phyloP scores from a whole-genome alignment of 2,797 vertebrate species.

The Cyclura pinguis region DNA sequence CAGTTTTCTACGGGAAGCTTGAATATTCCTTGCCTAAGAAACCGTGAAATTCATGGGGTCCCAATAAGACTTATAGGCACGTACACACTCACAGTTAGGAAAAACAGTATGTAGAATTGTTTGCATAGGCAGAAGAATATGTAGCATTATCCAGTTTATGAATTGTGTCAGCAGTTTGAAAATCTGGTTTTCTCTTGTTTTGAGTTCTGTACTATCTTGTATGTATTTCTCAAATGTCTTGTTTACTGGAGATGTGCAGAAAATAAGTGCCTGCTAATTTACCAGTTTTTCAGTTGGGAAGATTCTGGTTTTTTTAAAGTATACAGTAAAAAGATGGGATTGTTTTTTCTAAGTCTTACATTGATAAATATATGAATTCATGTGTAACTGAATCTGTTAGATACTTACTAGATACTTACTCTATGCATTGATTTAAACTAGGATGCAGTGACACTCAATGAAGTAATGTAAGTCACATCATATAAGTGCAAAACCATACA shows the following conservation, averaged over 20 bases:
- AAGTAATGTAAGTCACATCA: neutral
- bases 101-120: too few species aligned
- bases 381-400: neutral
- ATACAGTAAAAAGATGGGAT: neutral
- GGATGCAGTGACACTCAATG: neutral
- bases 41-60: neutral
- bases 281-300: neutral
- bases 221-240: neutral
- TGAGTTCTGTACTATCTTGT: neutral
- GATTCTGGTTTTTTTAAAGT: neutral
- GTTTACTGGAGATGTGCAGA: neutral
- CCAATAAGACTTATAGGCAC: too few species aligned
- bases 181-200: neutral
- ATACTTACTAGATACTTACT: neutral
- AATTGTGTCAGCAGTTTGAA: neutral
- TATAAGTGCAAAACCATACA: neutral
- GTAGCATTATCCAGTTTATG: neutral
- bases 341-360: neutral
- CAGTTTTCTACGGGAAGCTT: too few species aligned
- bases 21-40: neutral
- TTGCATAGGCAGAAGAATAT: neutral
- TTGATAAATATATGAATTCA: neutral
- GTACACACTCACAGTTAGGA: too few species aligned
- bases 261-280: constrained; percentile 16
- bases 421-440: constrained; percentile 5